A percentile compares a stretch with the other conserved stretches of the same genome.
These are phyloP conservation scores for Natrix natrix DNA, from an alignment of 2,797 vertebrate genomes.

Conservation along the genomic window DNA sequence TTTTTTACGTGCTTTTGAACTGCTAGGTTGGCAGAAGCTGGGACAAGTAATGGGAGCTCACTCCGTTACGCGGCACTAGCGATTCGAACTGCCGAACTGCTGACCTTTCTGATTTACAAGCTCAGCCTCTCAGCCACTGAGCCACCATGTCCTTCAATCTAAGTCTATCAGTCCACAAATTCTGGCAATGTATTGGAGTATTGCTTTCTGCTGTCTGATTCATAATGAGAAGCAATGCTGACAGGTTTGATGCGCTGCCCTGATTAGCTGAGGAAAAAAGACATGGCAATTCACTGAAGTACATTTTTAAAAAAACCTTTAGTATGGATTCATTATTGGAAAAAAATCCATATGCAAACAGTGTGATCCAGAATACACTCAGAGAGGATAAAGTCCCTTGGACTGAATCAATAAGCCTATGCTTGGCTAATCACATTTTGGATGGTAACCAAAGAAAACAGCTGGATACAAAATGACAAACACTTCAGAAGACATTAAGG, in stretches of 20 bases:
- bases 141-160: neutral
- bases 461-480: neutral
- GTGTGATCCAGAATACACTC: neutral
- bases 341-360: conserved; percentile 17
- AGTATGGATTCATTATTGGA: neutral
- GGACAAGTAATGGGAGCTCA: too few species aligned
- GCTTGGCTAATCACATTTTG: neutral
- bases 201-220: neutral
- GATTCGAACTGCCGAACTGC: too few species aligned
- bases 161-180: too few species aligned
- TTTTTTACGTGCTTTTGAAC: too few species aligned
- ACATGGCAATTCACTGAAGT: neutral
- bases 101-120: too few species aligned
- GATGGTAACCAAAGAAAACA: conserved; percentile 12
- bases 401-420: neutral
- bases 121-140: too few species aligned
- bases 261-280: neutral
- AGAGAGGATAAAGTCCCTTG: neutral
- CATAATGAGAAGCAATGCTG: neutral
- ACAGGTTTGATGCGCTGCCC: neutral
- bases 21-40: too few species aligned
- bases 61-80: too few species aligned
- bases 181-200: neutral
- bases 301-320: neutral
- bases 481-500: neutral